These are phyloP conservation scores for Tamandua tetradactyla DNA, from an alignment of 2,797 vertebrate genomes.

Conservation along the genomic window DNA sequence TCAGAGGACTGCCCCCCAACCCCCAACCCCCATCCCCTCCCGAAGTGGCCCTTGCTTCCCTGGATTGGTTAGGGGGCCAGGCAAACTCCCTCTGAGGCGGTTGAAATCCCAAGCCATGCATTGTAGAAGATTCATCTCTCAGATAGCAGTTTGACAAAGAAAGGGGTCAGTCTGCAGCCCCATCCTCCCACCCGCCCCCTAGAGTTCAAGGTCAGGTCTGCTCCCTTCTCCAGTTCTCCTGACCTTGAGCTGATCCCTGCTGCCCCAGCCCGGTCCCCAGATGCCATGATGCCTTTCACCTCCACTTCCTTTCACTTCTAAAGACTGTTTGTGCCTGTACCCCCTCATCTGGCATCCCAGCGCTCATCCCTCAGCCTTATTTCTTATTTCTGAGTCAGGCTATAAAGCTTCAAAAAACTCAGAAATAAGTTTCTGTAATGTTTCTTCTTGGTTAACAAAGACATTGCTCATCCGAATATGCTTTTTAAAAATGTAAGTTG, in stretches of 20 bases:
- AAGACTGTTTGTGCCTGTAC: background rate
- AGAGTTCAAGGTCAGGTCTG: background rate
- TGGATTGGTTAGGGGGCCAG: background rate
- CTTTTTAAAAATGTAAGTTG: constrained; percentile 32
- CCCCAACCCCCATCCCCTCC: too few relatives aligned
- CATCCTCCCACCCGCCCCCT: background rate
- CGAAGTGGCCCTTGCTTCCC: background rate
- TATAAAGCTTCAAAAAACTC: background rate
- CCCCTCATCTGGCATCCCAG: background rate
- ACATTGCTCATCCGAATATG: background rate
- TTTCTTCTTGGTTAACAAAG: constrained; percentile 41
- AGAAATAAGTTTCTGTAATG: background rate
- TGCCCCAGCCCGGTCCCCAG: background rate
- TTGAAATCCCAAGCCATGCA: background rate
- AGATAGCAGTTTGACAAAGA: background rate
- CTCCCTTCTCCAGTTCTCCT: background rate
- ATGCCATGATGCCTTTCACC: background rate
- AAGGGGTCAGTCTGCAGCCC: background rate
- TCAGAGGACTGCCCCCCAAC: background rate
- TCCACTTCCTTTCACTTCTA: constrained; percentile 26
- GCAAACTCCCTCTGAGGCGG: background rate
- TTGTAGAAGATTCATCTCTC: background rate
- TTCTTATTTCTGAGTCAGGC: background rate
- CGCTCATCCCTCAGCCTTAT: background rate
- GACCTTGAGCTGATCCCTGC: background rate